Base-by-base conservation (phyloP, 2,888 invertebrate species). In the Agrotis exclamationis region DNA sequence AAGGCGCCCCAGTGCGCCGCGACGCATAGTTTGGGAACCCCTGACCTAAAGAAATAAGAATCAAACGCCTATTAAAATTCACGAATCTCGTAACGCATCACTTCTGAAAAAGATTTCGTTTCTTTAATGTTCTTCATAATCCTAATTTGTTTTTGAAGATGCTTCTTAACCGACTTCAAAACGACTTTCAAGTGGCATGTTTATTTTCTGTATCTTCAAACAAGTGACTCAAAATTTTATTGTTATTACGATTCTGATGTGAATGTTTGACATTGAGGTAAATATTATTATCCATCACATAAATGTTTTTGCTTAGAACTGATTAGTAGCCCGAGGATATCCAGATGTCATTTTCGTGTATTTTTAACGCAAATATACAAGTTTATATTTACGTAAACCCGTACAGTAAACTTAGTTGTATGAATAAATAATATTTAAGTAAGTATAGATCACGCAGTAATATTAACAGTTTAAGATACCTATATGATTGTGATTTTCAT, bases 31-130 rank as follows among this genome's bases (percentile, higher is more conserved):
- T n/a, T n/a, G n/a, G n/a, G n/a, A n/a, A n/a, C n/a, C n/a, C n/a
- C n/a, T n/a, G n/a, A n/a, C n/a, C n/a, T n/a, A n/a, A n/a, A n/a
- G 72, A 70, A 66, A 71, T 72, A 66, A 53, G 54, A 81, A 81
- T 67, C 59, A 66, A 72, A 67, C 45, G 58, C 20, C 69, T 51
- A 69, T 70, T 67, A 62, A 80, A 76, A 83, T 70, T 63, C 62
- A 47, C 45, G 54, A 65, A 50, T 68, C 68, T 74, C 28, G 56
- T 70, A 56, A 28, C 47, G 65, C 53, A 63, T 51, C 58, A 22
- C 20, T 56, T 58, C 22, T 56, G 22, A 64, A 69, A n/a, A 77
- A 70, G 18, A 24, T n/a, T 73, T 67, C 18, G 24, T 70, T 62
- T 56, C 16, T 73, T 59, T 44, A 64, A 57, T 48, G 18, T 70